Conservation (phyloP, 2,888 invertebrate species). For the Hirtodrosophila cameraria region DNA sequence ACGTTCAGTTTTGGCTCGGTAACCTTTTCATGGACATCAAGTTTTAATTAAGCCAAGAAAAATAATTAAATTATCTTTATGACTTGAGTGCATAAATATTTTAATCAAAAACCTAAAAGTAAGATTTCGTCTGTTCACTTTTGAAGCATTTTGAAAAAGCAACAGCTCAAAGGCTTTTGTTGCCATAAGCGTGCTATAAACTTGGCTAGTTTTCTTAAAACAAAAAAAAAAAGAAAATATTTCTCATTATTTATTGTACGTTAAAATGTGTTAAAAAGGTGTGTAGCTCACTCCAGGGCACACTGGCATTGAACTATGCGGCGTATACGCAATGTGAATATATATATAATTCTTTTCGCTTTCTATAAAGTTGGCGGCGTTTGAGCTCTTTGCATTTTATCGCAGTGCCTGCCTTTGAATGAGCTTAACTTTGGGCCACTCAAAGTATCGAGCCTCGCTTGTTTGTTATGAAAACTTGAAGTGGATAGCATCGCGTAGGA, state of each 20-base stretch:
- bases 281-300: slow-evolving; percentile 12
- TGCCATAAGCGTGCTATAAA: slow-evolving; percentile 20
- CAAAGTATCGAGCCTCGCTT: slow-evolving; percentile 67
- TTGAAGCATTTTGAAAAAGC: slow-evolving; percentile 9
- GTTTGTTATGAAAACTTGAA: slow-evolving; percentile 71
- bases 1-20: slow-evolving; percentile 1
- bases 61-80: slow-evolving; percentile 59
- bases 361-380: slow-evolving; percentile 42
- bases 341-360: slow-evolving; percentile 12
- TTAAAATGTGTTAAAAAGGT: slow-evolving; percentile 58
- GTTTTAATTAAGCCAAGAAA: slow-evolving; percentile 40
- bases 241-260: slow-evolving; percentile 35
- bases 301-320: slow-evolving; percentile 59
- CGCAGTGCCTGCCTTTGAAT: slow-evolving; percentile 53
- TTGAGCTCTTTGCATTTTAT: slow-evolving; percentile 59
- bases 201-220: slow-evolving; percentile 18
- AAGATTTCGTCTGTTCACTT: slow-evolving; percentile 17
- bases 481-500: slow-evolving; percentile 18
- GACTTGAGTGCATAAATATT: slow-evolving; percentile 45
- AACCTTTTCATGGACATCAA: slow-evolving; percentile 22
- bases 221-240: slow-evolving; percentile 25
- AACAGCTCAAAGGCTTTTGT: slow-evolving; percentile 31
- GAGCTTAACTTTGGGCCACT: slow-evolving; percentile 66
- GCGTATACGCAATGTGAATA: slow-evolving; percentile 36
- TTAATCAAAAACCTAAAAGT: slow-evolving; percentile 49